A percentile compares a stretch with the other conserved stretches of the same genome.
Conservation (phyloP, 2,888 invertebrate genomes). For the Calliphora vomitoria region DNA sequence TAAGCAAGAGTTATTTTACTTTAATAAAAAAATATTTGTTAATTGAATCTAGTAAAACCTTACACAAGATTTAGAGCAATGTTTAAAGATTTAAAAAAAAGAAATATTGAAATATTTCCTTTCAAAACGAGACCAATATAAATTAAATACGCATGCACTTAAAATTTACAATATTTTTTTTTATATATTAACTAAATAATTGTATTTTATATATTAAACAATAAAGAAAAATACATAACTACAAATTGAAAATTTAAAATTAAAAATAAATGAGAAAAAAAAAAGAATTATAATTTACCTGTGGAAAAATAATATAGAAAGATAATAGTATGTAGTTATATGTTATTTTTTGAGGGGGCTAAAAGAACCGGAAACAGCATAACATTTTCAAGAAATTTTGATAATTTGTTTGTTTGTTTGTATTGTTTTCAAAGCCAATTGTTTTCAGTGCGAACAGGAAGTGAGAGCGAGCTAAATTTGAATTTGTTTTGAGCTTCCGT, state of each 20-base stretch:
- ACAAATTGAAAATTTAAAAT: slow-evolving; percentile 41
- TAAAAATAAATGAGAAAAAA: slow-evolving; percentile 19
- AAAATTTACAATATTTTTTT: slow-evolving; percentile 49
- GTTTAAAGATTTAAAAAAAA: background rate
- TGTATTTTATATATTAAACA: slow-evolving; percentile 30
- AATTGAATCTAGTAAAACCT: too few species aligned
- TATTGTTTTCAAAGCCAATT: slow-evolving; percentile 56
- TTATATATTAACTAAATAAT: slow-evolving; percentile 6
- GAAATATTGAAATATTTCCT: slow-evolving; percentile 23
- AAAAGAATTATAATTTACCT: slow-evolving; percentile 68
- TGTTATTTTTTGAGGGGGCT: slow-evolving; percentile 32
- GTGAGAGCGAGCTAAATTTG: background rate
- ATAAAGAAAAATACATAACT: slow-evolving; percentile 31
- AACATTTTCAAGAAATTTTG: slow-evolving; percentile 66
- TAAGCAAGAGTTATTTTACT: too few species aligned
- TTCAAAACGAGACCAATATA: background rate
- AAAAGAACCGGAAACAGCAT: slow-evolving; percentile 73
- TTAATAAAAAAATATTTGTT: too few species aligned
- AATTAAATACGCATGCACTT: slow-evolving; percentile 74
- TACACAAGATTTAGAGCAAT: background rate
- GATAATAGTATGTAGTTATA: slow-evolving; percentile 29
- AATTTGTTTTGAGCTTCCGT: slow-evolving; percentile 66
- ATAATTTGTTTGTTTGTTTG: background rate
- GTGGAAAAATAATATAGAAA: slow-evolving; percentile 46
- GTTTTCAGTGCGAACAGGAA: background rate